Evolutionary conservation across 1,140 invertebrate species (phyloP), one percentile per base, ranked within the genome.

Genomic region (Drosophila burlai): DNA sequence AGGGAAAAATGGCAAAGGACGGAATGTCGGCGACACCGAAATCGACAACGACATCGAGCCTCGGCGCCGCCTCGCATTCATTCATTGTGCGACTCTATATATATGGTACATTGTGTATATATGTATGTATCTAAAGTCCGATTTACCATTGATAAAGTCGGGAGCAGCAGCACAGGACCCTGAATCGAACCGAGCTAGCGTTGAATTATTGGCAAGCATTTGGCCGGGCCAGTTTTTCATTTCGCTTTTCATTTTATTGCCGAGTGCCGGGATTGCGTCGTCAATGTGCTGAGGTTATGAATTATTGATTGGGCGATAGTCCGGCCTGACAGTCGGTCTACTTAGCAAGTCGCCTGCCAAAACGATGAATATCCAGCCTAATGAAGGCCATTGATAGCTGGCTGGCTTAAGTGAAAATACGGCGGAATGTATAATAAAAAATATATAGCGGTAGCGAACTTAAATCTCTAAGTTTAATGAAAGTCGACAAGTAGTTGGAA

Each of bases 211-310:
- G 75, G 45, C 69, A 55, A 59, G 62, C 76, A 64, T 72, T 82
- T 65, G 80, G 54, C 58, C 9, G 2, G 64, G 45, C 21, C 59
- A 66, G 63, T 77, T 86, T 73, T 86, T 67, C 81, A 60, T 87
- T 86, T 86, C 60, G 71, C 68, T 84, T 90, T 90, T 84, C 69
- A 82, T 89, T 89, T 90, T 90, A 89, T 90, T 66, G 85, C 81
- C 84, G 64, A 58, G 55, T 63, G 24, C 52, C 21, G 36, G 59
- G 59, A 79, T 73, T 64, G 63, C 76, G 85, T 85, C 81, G 81
- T 90, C 78, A 67, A 76, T 90, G 85, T 84, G 85, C 68, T 66
- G 62, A 58, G 73, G 76, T 82, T 90, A 90, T 90, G 86, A 90
- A 90, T 91, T 90, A 90, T 90, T 91, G 86, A 90, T 85, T 85